Percentiles rank a stretch among this genome's conserved stretches.
Evolutionary conservation across 1,140 invertebrate genomes (phyloP).

Genomic region (Parasteatoda tepidariorum): DNA sequence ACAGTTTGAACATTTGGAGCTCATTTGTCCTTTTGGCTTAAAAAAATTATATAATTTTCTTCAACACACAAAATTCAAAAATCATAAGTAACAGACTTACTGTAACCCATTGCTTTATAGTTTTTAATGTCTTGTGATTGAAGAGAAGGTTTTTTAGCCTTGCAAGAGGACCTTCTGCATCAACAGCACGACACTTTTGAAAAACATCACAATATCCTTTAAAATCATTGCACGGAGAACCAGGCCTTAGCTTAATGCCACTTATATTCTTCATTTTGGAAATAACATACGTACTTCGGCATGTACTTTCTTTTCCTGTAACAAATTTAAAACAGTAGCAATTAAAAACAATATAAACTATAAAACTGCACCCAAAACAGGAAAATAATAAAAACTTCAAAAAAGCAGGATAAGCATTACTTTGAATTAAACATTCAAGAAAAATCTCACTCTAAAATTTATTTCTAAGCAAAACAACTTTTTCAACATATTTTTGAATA

Average conservation of each 20-base stretch:
- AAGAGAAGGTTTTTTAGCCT: constrained; percentile 96
- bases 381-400: no score
- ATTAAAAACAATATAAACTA: no score
- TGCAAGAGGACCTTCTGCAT: constrained; percentile 96
- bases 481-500: no score
- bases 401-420: no score
- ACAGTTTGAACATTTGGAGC: no score
- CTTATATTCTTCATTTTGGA: constrained; percentile 80
- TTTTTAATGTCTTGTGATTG: constrained; percentile 87
- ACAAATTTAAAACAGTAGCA: neutral
- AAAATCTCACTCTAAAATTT: no score
- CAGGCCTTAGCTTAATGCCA: constrained; percentile 83
- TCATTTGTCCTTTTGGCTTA: no score
- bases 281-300: constrained; percentile 85
- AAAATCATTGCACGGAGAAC: constrained; percentile 94
- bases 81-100: constrained; percentile 67
- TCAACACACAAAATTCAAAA: no score
- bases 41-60: no score
- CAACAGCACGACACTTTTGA: constrained; percentile 95
- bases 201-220: constrained; percentile 99
- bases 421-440: no score
- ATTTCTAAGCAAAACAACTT: no score
- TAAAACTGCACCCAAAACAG: no score
- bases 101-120: constrained; percentile 89
- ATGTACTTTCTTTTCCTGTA: constrained; percentile 76